A percentile compares a stretch with the other conserved stretches of the same genome.
phyloP scores from a whole-genome alignment of 2,888 invertebrate genomes.

The Drosophila flavopinicola region DNA sequence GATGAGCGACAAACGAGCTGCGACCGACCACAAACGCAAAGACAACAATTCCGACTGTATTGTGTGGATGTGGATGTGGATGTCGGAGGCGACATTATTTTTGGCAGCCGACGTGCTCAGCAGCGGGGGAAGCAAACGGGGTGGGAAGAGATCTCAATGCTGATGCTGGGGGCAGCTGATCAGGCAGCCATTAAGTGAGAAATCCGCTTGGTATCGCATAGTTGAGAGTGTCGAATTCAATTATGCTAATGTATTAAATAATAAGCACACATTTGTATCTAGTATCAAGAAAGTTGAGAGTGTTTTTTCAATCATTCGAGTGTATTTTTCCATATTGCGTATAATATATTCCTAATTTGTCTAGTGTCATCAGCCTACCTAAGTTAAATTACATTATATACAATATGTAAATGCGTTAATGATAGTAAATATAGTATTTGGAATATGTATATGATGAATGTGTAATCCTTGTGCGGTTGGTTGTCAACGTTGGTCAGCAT shows the following conservation, averaged over 20 bases:
- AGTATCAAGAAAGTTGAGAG: too few relatives aligned
- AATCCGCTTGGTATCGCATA: constrained; percentile 6
- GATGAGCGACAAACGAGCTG: constrained; percentile 36
- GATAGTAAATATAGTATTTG: constrained; percentile 1
- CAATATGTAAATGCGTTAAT: constrained; percentile 6
- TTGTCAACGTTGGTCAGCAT: constrained; percentile 17
- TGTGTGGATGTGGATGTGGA: constrained; percentile 22
- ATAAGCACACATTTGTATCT: too few relatives aligned
- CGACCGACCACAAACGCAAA: constrained; percentile 74
- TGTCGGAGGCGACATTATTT: constrained; percentile 58
- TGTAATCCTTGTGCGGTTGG: background rate
- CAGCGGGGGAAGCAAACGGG: background rate
- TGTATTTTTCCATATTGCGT: constrained; percentile 11
- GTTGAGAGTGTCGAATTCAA: too few relatives aligned
- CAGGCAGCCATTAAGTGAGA: constrained; percentile 28
- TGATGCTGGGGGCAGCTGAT: constrained; percentile 26
- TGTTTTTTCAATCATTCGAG: background rate
- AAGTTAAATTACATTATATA: constrained; percentile 18
- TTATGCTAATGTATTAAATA: too few relatives aligned
- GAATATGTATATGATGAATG: background rate
- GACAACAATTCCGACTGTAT: constrained; percentile 76
- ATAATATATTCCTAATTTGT: constrained; percentile 20
- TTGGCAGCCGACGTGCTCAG: constrained; percentile 51
- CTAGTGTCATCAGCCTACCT: constrained; percentile 55
- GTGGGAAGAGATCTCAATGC: constrained; percentile 2